Conservation (phyloP, 1,140 invertebrate genomes). For the Parasteatoda tepidariorum region DNA sequence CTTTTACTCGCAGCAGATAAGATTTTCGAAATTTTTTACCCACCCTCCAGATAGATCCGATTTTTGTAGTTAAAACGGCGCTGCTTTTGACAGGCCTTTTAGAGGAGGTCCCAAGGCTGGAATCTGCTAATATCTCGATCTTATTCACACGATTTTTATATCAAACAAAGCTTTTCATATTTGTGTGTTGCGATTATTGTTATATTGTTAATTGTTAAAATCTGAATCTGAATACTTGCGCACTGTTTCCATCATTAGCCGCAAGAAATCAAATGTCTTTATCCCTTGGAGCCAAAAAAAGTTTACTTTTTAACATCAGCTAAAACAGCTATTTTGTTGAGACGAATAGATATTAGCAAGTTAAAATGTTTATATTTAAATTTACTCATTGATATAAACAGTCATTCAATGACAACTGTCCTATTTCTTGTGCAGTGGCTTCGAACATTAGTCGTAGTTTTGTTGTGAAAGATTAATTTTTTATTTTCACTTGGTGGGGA, state of each 20-base stretch:
- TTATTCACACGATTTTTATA: no score
- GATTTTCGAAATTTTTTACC: no score
- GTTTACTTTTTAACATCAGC: not conserved
- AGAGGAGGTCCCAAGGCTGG: not conserved
- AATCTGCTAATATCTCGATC: no score
- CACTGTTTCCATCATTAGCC: not conserved
- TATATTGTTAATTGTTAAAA: not conserved
- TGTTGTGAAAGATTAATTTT: not conserved
- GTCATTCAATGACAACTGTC: conserved; percentile 9
- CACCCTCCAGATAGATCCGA: no score
- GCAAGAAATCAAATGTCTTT: not conserved
- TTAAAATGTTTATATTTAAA: not conserved
- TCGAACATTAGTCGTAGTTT: not conserved
- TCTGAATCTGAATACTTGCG: not conserved
- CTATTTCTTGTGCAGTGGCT: not conserved
- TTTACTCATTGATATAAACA: not conserved
- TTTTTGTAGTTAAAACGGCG: no score
- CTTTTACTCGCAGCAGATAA: no score
- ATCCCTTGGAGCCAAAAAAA: not conserved
- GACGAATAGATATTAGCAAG: not conserved
- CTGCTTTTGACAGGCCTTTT: no score
- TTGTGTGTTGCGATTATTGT: no score
- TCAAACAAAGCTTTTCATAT: no score
- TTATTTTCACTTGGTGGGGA: not conserved
- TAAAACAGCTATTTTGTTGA: not conserved